Percentiles rank a stretch among this genome's conserved stretches.
phyloP scores from a whole-genome alignment of 2,113 vertebrate genomes.

The Psammodynastes pulverulentus region DNA sequence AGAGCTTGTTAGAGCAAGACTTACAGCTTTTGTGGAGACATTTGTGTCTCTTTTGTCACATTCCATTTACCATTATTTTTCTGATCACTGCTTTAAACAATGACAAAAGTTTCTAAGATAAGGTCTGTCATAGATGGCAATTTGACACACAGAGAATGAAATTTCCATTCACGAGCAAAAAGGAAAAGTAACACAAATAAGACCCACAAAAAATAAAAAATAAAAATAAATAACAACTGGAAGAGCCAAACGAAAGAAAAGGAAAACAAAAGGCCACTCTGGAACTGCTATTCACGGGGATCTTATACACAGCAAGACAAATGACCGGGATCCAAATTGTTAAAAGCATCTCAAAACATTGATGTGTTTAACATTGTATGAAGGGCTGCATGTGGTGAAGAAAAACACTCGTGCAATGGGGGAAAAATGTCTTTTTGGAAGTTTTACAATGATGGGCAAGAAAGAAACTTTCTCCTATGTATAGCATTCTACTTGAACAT shows the following conservation, averaged over 20 bases:
- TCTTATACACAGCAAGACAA: not conserved
- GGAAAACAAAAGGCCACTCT: not conserved
- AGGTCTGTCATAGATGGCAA: not conserved
- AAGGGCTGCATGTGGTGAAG: not conserved
- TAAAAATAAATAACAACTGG: not conserved
- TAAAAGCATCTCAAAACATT: not conserved
- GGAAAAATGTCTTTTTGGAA: not conserved
- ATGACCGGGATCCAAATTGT: not conserved
- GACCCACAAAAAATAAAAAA: not conserved
- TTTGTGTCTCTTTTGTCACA: not conserved
- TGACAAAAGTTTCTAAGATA: slow-evolving; percentile 1
- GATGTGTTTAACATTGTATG: not conserved
- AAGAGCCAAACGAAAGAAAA: not conserved
- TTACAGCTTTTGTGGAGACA: not conserved
- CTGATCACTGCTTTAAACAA: not conserved
- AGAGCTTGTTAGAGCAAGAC: slow-evolving; percentile 11
- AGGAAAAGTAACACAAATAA: not conserved
- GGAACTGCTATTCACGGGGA: not conserved
- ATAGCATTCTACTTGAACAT: not conserved
- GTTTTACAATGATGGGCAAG: not conserved
- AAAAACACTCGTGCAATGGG: not conserved
- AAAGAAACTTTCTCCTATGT: not conserved
- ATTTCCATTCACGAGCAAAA: not conserved
- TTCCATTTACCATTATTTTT: slow-evolving; percentile 19
- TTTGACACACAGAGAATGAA: not conserved